Evolutionary conservation across 2,888 invertebrate genomes (phyloP).

Genomic region (Noctua comes): DNA sequence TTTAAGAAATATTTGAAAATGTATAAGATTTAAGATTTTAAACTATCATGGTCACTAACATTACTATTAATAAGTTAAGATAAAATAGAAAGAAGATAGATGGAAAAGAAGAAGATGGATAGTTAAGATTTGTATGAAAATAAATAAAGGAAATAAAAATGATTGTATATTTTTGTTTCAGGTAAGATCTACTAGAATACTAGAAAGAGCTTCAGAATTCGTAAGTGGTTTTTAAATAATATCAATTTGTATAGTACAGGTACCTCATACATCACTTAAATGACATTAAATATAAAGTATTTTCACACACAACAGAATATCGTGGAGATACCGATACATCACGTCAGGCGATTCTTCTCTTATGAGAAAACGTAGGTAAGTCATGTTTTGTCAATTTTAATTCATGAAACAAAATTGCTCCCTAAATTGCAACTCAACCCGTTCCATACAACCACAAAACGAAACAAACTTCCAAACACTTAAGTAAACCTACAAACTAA

Average conservation of each 20-base stretch:
- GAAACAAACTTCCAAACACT: slow-evolving; percentile 6
- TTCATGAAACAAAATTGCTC: not conserved
- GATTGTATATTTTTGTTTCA: slow-evolving; percentile 24
- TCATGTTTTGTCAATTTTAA: not conserved
- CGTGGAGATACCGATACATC: not conserved
- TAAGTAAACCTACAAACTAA: slow-evolving; percentile 10
- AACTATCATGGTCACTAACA: too few species aligned
- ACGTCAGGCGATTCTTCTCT: too few species aligned
- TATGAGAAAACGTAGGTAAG: not conserved
- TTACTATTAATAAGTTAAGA: too few species aligned
- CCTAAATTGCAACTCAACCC: slow-evolving; percentile 2
- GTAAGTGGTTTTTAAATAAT: slow-evolving; percentile 15
- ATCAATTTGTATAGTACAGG: not conserved
- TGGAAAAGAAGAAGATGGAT: too few species aligned
- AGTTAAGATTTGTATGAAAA: too few species aligned
- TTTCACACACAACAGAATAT: not conserved
- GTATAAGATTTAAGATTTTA: too few species aligned
- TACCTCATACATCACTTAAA: not conserved
- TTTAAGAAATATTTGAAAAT: too few species aligned
- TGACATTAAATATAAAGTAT: not conserved
- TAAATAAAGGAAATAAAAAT: too few species aligned
- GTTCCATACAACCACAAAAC: not conserved
- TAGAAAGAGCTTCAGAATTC: not conserved
- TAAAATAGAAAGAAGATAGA: too few species aligned
- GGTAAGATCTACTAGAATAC: slow-evolving; percentile 24